Conservation (phyloP, 2,113 vertebrate genomes). For the Rhinogobius similis region DNA sequence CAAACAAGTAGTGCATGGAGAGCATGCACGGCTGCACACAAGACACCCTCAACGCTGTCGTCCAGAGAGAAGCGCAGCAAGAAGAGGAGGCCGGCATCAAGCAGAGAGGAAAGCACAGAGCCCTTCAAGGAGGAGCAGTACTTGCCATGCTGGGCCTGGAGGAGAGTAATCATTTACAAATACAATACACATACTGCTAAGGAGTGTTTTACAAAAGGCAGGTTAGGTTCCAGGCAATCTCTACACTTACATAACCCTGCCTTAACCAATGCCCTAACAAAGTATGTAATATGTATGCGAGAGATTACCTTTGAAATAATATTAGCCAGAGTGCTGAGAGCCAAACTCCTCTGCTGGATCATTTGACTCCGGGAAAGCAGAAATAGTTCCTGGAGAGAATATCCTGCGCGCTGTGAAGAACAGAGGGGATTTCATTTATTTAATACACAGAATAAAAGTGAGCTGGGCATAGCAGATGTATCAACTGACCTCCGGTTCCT, state of each 20-base stretch:
- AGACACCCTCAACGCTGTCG: conserved; percentile 86
- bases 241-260: background rate
- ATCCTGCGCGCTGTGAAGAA: conserved; percentile 86
- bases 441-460: background rate
- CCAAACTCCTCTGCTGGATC: conserved; percentile 89
- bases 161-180: background rate
- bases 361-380: conserved; percentile 92
- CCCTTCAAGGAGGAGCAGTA: conserved; percentile 81
- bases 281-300: background rate
- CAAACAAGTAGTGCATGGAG: conserved; percentile 86
- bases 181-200: background rate
- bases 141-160: conserved; percentile 84
- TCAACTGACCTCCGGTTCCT: conserved; percentile 90
- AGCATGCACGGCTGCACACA: conserved; percentile 83
- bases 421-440: background rate
- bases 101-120: conserved; percentile 81
- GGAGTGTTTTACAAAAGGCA: background rate
- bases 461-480: background rate
- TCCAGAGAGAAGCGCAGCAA: conserved; percentile 92
- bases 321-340: conserved; percentile 86
- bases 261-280: background rate
- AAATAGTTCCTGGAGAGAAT: conserved; percentile 96
- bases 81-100: conserved; percentile 95
- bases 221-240: background rate
- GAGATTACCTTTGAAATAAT: conserved; percentile 85